Conservation (phyloP, 53 echinoderm and acorn worm genomes). For the Echinarachnius parma region DNA sequence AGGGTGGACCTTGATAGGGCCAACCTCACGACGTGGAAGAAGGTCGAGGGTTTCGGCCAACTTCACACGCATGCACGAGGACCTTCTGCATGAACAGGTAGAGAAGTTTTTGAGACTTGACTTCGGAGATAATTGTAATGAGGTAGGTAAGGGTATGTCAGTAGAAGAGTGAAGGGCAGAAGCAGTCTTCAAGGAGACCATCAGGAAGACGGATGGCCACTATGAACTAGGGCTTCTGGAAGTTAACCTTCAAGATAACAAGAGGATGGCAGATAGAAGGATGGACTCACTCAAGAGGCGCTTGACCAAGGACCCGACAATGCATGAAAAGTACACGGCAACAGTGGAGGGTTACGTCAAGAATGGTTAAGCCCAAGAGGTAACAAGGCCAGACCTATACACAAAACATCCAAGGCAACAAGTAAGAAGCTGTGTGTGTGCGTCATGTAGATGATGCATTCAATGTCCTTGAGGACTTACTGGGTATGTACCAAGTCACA, state of each 20-base stretch:
- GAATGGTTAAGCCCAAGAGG: too few species aligned
- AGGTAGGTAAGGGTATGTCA: constrained; percentile 37
- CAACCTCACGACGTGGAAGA: constrained; percentile 8
- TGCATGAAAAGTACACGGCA: constrained; percentile 33
- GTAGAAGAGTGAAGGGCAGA: constrained; percentile 59
- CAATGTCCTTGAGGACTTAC: too few species aligned
- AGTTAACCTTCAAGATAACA: constrained; percentile 53
- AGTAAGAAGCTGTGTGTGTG: too few species aligned
- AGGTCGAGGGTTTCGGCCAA: constrained; percentile 6
- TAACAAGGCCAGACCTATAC: too few species aligned
- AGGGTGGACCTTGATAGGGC: constrained; percentile 71
- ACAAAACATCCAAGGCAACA: too few species aligned
- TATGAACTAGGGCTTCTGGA: constrained; percentile 57
- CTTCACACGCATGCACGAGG: constrained; percentile 46
- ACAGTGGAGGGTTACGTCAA: constrained; percentile 36
- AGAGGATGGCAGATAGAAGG: constrained; percentile 45
- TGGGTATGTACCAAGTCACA: too few species aligned
- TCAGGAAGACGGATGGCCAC: constrained; percentile 50
- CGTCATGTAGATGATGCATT: too few species aligned
- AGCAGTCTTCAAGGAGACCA: constrained; percentile 46
- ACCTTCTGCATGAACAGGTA: constrained; percentile 47
- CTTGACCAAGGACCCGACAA: constrained; percentile 31
- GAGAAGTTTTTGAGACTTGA: constrained; percentile 59
- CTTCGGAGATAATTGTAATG: constrained; percentile 17
- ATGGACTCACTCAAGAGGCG: constrained; percentile 47